Conservation (phyloP, 2,113 vertebrate genomes). For the Chaetorhynchus papuensis region DNA sequence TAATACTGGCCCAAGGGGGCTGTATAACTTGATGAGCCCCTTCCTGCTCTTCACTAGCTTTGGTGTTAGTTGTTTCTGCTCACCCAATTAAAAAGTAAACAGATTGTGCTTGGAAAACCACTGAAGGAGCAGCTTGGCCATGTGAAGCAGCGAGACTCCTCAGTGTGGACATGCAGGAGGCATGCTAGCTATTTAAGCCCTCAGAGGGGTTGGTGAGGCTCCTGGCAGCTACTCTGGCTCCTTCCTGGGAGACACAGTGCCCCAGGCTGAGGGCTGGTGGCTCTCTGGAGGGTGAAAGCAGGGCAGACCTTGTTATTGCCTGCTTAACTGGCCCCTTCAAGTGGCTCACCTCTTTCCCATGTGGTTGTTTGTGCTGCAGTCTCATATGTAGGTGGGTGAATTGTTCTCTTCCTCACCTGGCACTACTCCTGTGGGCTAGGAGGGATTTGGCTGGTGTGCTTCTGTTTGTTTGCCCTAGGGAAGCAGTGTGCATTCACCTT, state of each 20-base stretch:
- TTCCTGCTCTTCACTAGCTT: not conserved
- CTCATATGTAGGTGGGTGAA: slow-evolving; percentile 19
- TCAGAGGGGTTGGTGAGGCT: not conserved
- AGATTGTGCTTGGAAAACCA: not conserved
- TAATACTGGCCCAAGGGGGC: not conserved
- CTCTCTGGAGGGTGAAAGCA: not conserved
- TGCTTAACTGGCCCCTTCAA: slow-evolving; percentile 6
- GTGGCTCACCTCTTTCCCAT: not conserved
- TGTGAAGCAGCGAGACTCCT: not conserved
- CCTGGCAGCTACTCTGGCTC: not conserved
- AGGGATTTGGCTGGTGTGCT: not conserved
- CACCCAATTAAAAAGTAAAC: not conserved
- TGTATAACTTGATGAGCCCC: not conserved
- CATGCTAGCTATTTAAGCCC: not conserved
- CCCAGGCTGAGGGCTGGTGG: not conserved
- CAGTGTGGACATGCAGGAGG: rapidly evolving
- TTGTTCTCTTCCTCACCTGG: slow-evolving; percentile 13
- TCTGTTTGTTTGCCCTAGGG: not conserved
- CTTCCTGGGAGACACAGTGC: not conserved
- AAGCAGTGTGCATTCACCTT: not conserved
- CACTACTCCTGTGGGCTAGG: not conserved
- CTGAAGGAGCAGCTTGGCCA: not conserved
- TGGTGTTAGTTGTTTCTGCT: not conserved
- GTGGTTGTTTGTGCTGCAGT: not conserved
- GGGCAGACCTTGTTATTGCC: not conserved